Percentiles rank a stretch among this genome's conserved stretches.
Conservation (phyloP, 2,113 vertebrate genomes). For the human region GRCh38 chr6:148389501-148390000, state of each 20-base stretch:
- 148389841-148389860: not conserved
- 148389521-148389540: not conserved
- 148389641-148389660: not conserved
- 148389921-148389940: not conserved
- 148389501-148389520: not conserved
- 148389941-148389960: not conserved
- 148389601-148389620: not conserved
- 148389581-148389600: not conserved
- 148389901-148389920: not conserved
- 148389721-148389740: not conserved
- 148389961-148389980: not conserved
- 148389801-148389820: not conserved
- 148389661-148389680: not conserved
- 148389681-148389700: not conserved
- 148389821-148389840: not conserved
- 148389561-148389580: not conserved
- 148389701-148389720: rapidly evolving
- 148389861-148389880: not conserved
- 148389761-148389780: not conserved
- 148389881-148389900: not conserved
- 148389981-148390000: not conserved
- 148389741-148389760: not conserved
- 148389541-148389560: not conserved
- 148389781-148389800: not conserved
- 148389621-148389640: not conserved